These are phyloP conservation scores for Drosophila formosana DNA, from an alignment of 2,888 invertebrate species.

Conservation along the genomic window DNA sequence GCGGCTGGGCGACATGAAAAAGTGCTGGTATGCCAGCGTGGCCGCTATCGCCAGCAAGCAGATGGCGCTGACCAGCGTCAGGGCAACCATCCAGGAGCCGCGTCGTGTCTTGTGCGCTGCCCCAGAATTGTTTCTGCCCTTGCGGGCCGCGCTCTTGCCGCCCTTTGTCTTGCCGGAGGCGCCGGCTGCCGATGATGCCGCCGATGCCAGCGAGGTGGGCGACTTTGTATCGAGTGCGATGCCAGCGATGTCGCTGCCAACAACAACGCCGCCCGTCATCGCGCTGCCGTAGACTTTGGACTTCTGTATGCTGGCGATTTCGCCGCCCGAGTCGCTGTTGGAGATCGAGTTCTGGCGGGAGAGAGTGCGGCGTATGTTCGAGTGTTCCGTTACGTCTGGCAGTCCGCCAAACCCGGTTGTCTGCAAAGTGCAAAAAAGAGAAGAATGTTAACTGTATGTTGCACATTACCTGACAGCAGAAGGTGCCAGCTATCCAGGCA, in stretches of 20 bases:
- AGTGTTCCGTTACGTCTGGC: slow-evolving; percentile 85
- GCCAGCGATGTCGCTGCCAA: slow-evolving; percentile 72
- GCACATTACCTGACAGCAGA: slow-evolving; percentile 43
- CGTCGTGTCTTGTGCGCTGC: slow-evolving; percentile 73
- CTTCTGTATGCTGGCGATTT: slow-evolving; percentile 85
- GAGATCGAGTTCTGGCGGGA: slow-evolving; percentile 85
- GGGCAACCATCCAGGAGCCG: slow-evolving; percentile 82
- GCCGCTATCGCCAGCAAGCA: slow-evolving; percentile 83
- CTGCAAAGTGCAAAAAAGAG: slow-evolving; percentile 58
- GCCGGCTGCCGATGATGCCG: slow-evolving; percentile 44
- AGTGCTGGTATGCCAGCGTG: slow-evolving; percentile 83
- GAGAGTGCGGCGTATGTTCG: slow-evolving; percentile 84
- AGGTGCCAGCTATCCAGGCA: slow-evolving; percentile 8
- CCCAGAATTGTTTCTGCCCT: slow-evolving; percentile 42
- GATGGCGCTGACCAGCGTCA: slow-evolving; percentile 82
- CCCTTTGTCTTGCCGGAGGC: slow-evolving; percentile 58
- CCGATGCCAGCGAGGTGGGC: slow-evolving; percentile 66
- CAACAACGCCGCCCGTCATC: slow-evolving; percentile 70
- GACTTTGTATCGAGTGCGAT: slow-evolving; percentile 73
- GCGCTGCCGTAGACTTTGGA: slow-evolving; percentile 81
- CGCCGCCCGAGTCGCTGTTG: slow-evolving; percentile 84
- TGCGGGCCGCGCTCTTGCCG: slow-evolving; percentile 57
- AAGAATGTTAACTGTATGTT: slow-evolving; percentile 26
- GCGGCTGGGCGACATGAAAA: slow-evolving; percentile 84
- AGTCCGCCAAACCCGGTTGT: slow-evolving; percentile 85